Conservation (phyloP, 1,140 invertebrate genomes). For the Glossosoma conforme region DNA sequence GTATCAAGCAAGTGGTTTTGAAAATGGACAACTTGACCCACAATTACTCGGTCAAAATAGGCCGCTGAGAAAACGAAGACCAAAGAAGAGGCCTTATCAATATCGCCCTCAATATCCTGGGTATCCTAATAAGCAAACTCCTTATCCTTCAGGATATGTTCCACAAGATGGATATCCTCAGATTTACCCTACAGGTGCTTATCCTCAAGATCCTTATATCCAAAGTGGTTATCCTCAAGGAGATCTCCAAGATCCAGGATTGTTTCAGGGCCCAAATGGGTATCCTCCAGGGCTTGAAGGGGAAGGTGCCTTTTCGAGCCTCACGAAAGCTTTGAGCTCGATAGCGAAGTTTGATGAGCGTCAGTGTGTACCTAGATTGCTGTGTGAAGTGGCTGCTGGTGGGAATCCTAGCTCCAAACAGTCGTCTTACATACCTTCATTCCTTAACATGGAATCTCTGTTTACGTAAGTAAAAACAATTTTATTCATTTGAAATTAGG, state of each 20-base stretch:
- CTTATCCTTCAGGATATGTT: conserved; percentile 3
- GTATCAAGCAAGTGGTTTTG: background rate
- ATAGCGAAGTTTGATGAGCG: conserved; percentile 70
- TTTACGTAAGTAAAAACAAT: conserved; percentile 55
- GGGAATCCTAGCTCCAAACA: conserved; percentile 50
- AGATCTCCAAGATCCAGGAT: background rate
- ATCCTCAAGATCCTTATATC: background rate
- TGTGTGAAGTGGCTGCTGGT: conserved; percentile 69
- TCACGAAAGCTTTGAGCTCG: conserved; percentile 59
- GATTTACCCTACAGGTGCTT: background rate
- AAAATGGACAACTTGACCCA: conserved; percentile 3
- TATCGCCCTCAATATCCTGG: conserved; percentile 8
- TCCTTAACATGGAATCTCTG: conserved; percentile 59
- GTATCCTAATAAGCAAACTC: conserved; percentile 9
- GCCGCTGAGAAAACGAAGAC: conserved; percentile 14
- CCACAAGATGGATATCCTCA: conserved; percentile 6
- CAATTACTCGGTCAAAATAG: conserved; percentile 6
- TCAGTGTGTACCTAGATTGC: conserved; percentile 68
- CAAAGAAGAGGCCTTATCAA: conserved; percentile 18
- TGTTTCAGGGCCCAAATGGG: conserved; percentile 10
- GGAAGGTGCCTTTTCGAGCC: conserved; percentile 19
- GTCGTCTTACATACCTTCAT: conserved; percentile 45
- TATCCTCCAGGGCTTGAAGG: background rate
- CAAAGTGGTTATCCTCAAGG: conserved; percentile 12
- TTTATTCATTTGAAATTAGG: no score